These are phyloP conservation scores for Rhynchopsitta pachyrhyncha DNA, from an alignment of 2,113 vertebrate genomes.

Conservation along the genomic window DNA sequence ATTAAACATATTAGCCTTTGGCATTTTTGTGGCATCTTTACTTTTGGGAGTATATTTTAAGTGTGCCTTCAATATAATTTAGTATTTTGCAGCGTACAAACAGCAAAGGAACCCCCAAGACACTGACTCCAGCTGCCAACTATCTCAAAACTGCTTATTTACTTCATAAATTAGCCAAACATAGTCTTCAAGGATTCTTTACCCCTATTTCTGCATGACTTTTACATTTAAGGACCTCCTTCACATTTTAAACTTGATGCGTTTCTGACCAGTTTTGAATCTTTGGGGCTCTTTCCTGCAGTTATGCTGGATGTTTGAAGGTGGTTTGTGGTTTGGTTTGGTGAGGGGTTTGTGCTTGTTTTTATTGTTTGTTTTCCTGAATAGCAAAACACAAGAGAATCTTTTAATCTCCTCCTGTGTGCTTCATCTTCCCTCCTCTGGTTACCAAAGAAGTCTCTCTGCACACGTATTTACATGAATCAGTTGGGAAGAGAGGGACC, in stretches of 20 bases:
- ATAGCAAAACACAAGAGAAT: background rate
- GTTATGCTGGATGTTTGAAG: background rate
- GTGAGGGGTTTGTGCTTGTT: background rate
- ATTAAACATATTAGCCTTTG: background rate
- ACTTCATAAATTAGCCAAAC: background rate
- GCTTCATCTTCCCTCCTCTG: background rate
- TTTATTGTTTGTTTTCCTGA: background rate
- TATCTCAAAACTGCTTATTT: background rate
- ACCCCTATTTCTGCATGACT: background rate
- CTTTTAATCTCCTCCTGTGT: rapidly evolving
- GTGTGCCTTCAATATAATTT: background rate
- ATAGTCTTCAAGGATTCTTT: background rate
- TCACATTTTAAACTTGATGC: background rate
- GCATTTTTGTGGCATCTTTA: background rate
- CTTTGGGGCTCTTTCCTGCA: background rate
- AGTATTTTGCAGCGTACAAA: background rate
- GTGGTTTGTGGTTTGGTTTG: background rate
- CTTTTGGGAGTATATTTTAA: background rate
- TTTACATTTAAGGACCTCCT: background rate
- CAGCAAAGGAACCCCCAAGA: background rate
- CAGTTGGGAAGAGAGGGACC: background rate
- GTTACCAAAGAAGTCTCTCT: background rate
- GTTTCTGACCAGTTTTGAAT: background rate
- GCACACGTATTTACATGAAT: background rate
- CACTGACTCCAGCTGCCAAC: background rate